Base-by-base conservation (phyloP, 2,888 invertebrate species). In the Nomada flava region DNA sequence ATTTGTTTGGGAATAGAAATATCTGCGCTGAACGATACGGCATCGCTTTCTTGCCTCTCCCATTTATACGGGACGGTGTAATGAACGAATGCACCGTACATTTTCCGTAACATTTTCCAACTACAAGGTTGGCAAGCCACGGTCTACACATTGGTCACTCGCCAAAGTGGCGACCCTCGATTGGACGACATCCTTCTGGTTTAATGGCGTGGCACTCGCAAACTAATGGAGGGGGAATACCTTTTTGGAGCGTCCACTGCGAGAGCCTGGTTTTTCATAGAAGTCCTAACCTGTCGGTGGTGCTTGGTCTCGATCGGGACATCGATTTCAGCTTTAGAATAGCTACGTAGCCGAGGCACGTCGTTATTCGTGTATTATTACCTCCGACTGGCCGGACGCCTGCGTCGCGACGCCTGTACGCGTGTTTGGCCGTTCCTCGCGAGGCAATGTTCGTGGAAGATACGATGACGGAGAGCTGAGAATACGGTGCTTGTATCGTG, bases 401-500 rank as follows among this genome's bases (percentile, higher is more conserved):
- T 13, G 57, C 26, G 57, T 59, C 53, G 55, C 69, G 52, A 20
- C 53, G 57, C 74, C 15, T 52, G 53, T 36, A 36, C 36, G 36
- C 36, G 36, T 20, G 36, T 20, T 62, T 55, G 1, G 9, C 2
- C 18, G 42, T 62, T 53, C 20, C 20, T 26, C 36, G 23, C 59
- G 52, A 4, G 47, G 64, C 63, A 59, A 79, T 65, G 23, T 18
- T 69, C 50, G 50, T 52, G 36, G 72, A 79, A 71, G 75, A 63
- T 60, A 55, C 81, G 80, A 90, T 78, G 84, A 89, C 73, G 87
- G 79, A 83, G 69, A 90, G 90, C 89, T 89, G 90, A 90, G 87
- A 84, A 67, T 78, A 80, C 68, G 62, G 68, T 68, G 71, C 71
- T 67, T 20, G 62, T 77, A 80, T 83, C 62, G 79, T 83, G 79